Evolutionary conservation across 1,140 invertebrate genomes (phyloP), one percentile per base, ranked within the genome.

Genomic region (Colletes latitarsis): DNA sequence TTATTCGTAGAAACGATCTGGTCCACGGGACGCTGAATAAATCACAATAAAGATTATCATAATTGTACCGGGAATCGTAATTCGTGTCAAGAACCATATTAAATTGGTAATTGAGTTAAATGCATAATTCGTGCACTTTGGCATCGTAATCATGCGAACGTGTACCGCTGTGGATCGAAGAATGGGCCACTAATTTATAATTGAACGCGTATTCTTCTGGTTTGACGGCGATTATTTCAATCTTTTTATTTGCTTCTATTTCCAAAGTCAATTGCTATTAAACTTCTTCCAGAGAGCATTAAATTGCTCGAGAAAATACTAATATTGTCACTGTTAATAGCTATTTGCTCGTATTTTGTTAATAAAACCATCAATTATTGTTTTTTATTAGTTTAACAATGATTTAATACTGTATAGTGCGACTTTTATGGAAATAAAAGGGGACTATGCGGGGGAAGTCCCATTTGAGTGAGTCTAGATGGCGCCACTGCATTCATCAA

Each of bases 101-200:
- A 73, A 73, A 73, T 12, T 9, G 19, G 60, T 64, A 73, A 73
- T 79, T 79, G 69, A 49, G 4, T 79, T 79, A 73, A 79, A 39
- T 55, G 41, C 4, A 57, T 79, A 79, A 79, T 79, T 73, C 49
- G 15, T 64, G 49, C 49, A 49, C 69, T 73, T 79, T 79, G 69
- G 39, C 49, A 57, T 73, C 15, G 58, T 73, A 64, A 78, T 78
- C 46, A 63, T 12, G 5, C n/a, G 15, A 0, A n/a, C 14, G 19
- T 30, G 30, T 4, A 8, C 1, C 6, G 0, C 46, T 73, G 46
- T 30, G 77, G 55, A 73, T 64, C 58, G 19, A 73, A 64, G 58
- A 79, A 73, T 72, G 60, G 46, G 1, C 30, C 43, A 9, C 60
- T 79, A 79, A 79, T 73, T 79, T 49, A 17, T 49, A 79, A 79